Evolutionary conservation across 1,140 invertebrate species (phyloP).

Genomic region (Tetramorium alpestre): DNA sequence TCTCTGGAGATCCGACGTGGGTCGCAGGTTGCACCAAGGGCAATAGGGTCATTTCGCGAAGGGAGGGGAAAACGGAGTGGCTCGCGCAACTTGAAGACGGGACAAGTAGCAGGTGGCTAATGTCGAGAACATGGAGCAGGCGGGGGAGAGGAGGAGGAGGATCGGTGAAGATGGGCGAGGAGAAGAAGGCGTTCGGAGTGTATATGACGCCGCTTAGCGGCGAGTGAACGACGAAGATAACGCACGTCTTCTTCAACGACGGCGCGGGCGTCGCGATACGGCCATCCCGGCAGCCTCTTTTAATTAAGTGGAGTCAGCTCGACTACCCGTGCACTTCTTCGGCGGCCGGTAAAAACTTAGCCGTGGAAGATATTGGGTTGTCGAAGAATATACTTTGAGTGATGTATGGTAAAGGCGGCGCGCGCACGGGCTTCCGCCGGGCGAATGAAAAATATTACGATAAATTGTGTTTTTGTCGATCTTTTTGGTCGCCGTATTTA

Average conservation of each 20-base stretch:
- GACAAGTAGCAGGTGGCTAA: conserved; percentile 80
- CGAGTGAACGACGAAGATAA: conserved; percentile 78
- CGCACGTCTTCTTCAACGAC: conserved; percentile 77
- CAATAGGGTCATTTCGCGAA: conserved; percentile 49
- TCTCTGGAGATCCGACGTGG: conserved; percentile 1
- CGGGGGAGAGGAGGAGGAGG: background rate
- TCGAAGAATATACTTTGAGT: conserved; percentile 42
- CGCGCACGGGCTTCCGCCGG: background rate
- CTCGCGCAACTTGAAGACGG: conserved; percentile 56
- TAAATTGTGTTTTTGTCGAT: background rate
- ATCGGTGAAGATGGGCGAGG: conserved; percentile 13
- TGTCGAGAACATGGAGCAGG: conserved; percentile 57
- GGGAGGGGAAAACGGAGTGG: conserved; percentile 27
- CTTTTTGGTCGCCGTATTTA: background rate
- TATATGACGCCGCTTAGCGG: conserved; percentile 73
- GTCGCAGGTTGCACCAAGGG: conserved; percentile 47
- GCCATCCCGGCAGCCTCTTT: conserved; percentile 73
- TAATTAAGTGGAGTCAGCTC: conserved; percentile 81
- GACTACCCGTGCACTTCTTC: conserved; percentile 31
- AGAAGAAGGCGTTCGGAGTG: conserved; percentile 64
- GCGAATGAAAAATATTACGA: conserved; percentile 13
- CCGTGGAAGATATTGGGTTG: conserved; percentile 66
- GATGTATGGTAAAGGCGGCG: conserved; percentile 14
- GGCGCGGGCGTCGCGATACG: conserved; percentile 61
- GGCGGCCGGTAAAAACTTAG: conserved; percentile 60